phyloP scores from a whole-genome alignment of 2,888 invertebrate genomes.

The Masnerella sp. region DNA sequence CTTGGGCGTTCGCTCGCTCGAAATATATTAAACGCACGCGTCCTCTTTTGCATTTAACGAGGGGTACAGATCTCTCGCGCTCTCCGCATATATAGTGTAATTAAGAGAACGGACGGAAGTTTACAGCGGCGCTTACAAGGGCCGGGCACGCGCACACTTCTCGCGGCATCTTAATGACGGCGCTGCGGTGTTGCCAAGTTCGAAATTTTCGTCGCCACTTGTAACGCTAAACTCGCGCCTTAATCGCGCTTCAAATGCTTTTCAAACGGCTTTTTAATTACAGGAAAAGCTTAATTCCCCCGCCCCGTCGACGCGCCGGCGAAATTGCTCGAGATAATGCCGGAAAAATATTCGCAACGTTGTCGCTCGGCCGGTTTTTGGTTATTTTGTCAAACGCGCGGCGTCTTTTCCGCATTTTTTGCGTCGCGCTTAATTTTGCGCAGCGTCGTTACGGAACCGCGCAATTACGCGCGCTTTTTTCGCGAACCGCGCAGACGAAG shows the following conservation, averaged over 20 bases:
- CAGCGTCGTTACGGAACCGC: background rate
- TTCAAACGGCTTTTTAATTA: conserved; percentile 54
- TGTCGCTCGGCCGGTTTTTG: conserved; percentile 1
- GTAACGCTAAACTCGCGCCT: conserved; percentile 33
- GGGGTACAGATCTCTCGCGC: conserved; percentile 44
- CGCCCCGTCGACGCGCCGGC: background rate
- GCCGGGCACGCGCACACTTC: conserved; percentile 57
- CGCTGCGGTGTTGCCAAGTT: conserved; percentile 47
- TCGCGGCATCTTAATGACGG: conserved; percentile 56
- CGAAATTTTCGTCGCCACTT: conserved; percentile 40
- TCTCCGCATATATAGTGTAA: conserved; percentile 53
- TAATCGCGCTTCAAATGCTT: conserved; percentile 48
- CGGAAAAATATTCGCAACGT: conserved; percentile 23
- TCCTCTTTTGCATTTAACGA: conserved; percentile 57
- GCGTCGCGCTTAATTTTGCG: conserved; percentile 6
- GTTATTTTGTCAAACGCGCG: background rate
- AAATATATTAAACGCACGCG: conserved; percentile 56
- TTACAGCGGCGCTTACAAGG: conserved; percentile 55
- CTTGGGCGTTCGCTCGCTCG: conserved; percentile 55
- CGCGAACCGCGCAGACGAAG: too few species aligned
- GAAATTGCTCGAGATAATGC: conserved; percentile 29
- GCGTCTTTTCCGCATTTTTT: background rate
- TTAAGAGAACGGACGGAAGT: conserved; percentile 59
- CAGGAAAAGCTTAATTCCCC: conserved; percentile 45
- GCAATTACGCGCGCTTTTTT: conserved; percentile 3